Evolutionary conservation across 2,888 invertebrate genomes (phyloP).

Genomic region (Acrocera orbiculus): DNA sequence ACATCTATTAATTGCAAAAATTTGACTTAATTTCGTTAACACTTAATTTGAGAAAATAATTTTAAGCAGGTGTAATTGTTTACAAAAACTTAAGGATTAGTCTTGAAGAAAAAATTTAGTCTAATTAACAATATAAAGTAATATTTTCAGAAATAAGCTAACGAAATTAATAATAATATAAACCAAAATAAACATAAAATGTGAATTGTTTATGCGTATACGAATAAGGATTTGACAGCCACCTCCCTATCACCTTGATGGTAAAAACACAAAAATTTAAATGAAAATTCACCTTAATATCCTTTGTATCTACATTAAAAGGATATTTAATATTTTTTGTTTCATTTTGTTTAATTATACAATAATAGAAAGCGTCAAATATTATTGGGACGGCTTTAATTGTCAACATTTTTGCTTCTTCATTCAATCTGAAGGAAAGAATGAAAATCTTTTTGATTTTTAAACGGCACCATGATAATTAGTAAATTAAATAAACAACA

Average conservation of each 20-base stretch:
- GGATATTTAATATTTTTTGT: background rate
- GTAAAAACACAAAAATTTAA: background rate
- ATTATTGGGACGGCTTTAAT: conserved; percentile 6
- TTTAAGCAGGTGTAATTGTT: too few relatives aligned
- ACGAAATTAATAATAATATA: conserved; percentile 1
- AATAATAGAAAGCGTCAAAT: conserved; percentile 4
- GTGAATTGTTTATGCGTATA: background rate
- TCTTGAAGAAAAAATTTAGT: too few relatives aligned
- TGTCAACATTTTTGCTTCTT: conserved; percentile 3
- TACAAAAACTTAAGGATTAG: too few relatives aligned
- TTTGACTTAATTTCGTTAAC: too few relatives aligned
- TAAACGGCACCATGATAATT: conserved; percentile 6
- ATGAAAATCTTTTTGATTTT: conserved; percentile 4
- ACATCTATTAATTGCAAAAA: too few relatives aligned
- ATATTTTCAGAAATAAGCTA: background rate
- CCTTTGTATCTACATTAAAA: background rate
- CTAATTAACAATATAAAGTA: too few relatives aligned
- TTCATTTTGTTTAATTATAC: background rate
- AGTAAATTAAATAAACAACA: conserved; percentile 5
- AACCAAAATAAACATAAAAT: background rate
- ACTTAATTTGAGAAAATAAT: too few relatives aligned
- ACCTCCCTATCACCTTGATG: conserved; percentile 1
- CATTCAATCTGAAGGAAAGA: conserved; percentile 1
- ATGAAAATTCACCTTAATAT: background rate
- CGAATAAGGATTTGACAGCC: conserved; percentile 3